Evolutionary conservation across 2,797 vertebrate species (phyloP).

Genomic region (Myiotriccus ornatus): DNA sequence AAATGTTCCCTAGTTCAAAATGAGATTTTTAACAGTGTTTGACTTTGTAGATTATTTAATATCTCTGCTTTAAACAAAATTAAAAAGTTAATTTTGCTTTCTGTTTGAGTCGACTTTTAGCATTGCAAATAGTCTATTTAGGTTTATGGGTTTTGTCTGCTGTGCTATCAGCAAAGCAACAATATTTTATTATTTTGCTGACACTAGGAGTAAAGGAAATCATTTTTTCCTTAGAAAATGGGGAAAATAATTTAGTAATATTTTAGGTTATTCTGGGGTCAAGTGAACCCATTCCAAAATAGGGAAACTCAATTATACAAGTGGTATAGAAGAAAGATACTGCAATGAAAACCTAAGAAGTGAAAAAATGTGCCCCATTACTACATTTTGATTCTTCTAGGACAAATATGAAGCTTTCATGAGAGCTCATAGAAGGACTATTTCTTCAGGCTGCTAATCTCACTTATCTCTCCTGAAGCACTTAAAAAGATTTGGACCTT

Average conservation of each 20-base stretch:
- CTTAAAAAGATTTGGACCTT: not conserved
- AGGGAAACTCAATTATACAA: conserved; percentile 51
- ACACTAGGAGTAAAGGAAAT: conserved; percentile 41
- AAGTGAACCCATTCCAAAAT: conserved; percentile 47
- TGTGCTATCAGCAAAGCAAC: conserved; percentile 42
- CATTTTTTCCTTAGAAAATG: conserved; percentile 44
- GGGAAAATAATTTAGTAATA: conserved; percentile 52
- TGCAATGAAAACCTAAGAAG: conserved; percentile 48
- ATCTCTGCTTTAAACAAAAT: conserved; percentile 13
- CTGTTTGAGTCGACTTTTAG: not conserved
- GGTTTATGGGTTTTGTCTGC: not conserved
- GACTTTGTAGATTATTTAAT: conserved; percentile 41
- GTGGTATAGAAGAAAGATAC: conserved; percentile 26
- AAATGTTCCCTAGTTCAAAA: conserved; percentile 55
- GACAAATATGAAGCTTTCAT: not conserved
- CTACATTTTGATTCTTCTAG: conserved; percentile 7
- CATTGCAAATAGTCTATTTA: conserved; percentile 17
- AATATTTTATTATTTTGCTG: conserved; percentile 57
- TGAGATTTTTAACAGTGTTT: conserved; percentile 32
- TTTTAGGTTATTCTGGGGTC: conserved; percentile 51
- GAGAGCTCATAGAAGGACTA: not conserved
- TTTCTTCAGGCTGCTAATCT: not conserved
- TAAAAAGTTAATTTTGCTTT: conserved; percentile 15
- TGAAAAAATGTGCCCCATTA: not conserved
- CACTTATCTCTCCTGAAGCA: not conserved